A percentile compares a stretch with the other conserved stretches of the same genome.
These are phyloP conservation scores for Palythoa heliodiscus DNA, from an alignment of 92 coral and sea anemone genomes.

Conservation along the genomic window DNA sequence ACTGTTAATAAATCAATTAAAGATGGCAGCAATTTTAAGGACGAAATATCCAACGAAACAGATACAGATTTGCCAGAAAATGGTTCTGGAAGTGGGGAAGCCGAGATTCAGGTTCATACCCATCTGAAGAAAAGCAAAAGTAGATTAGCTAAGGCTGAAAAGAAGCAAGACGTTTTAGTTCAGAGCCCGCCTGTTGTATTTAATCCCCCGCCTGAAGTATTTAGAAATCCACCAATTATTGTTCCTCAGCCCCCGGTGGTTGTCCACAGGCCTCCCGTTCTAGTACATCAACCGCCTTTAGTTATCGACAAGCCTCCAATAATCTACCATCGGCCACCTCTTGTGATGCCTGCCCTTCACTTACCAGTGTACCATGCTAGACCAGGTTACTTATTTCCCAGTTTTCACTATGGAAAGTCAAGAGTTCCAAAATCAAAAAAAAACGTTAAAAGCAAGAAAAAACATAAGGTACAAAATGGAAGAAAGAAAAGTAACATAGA, in stretches of 20 bases:
- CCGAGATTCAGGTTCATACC: neutral
- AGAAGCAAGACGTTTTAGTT: slow-evolving; percentile 68
- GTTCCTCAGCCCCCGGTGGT: slow-evolving; percentile 72
- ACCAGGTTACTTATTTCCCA: slow-evolving; percentile 41
- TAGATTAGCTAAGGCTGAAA: slow-evolving; percentile 25
- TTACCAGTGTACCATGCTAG: slow-evolving; percentile 55
- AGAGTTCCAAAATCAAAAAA: slow-evolving; percentile 41
- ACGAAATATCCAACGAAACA: neutral
- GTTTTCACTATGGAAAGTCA: slow-evolving; percentile 56
- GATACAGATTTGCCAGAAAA: neutral
- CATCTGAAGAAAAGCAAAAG: neutral
- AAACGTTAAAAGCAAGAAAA: neutral
- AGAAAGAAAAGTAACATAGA: slow-evolving; percentile 1
- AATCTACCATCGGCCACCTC: slow-evolving; percentile 74
- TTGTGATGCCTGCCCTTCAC: slow-evolving; percentile 66
- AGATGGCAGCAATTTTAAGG: neutral
- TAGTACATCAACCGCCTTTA: slow-evolving; percentile 77
- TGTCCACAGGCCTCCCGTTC: slow-evolving; percentile 73
- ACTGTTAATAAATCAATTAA: slow-evolving; percentile 3
- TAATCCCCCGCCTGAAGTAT: slow-evolving; percentile 73
- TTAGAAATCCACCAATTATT: slow-evolving; percentile 75
- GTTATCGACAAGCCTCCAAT: slow-evolving; percentile 78
- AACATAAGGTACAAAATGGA: slow-evolving; percentile 29
- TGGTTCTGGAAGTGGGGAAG: slow-evolving; percentile 32
- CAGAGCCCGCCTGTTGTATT: slow-evolving; percentile 78